Evolutionary conservation across 2,113 vertebrate species (phyloP), one percentile per base, ranked within the genome.

Genomic region (Ardeotis arabs): DNA sequence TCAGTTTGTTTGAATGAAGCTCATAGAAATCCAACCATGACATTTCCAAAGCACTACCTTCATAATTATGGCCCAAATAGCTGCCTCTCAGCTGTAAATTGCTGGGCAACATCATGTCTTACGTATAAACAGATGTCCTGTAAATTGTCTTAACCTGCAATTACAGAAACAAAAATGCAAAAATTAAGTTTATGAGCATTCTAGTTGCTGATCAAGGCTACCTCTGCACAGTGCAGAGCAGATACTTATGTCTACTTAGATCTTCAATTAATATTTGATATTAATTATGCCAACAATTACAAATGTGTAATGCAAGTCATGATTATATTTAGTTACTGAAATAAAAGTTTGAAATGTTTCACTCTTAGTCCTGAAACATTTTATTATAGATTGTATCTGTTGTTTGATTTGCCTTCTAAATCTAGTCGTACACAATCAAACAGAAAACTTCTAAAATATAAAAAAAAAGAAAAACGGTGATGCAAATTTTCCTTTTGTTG

Each of bases 381-480:
- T 82, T 59, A 24, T 27, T 47, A 28, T 17, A 39, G 7, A 60
- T 21, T 47, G n/a, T 41, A 49, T 7, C 5, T 63, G 8, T 18
- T 27, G 5, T 73, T 58, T 86, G 28, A 23, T 49, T 81, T 50
- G 19, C 14, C 39, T 69, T 52, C n/a, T 78, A 68, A 63, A 73
- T 19, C n/a, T 60, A 47, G 44, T 27, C 11, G 31, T n/a, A 60
- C 6, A 45, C 20, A 53, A 35, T 47, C 33, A 39, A 75, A 64
- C 4, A 67, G 7, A 84, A 89, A 45, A 35, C 5, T 66, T 15
- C 39, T 82, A 23, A 81, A 81, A 10, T 9, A 24, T 7, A 33
- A 3, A 31, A 2, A 67, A 62, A n/a, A 25, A 59, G 6, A 35
- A 19, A 60, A 39, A 25, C 4, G 0, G 0, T 31, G 7, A 59